Evolutionary conservation across 2,797 vertebrate genomes (phyloP).

Genomic region (Mormyrops attenuatus): DNA sequence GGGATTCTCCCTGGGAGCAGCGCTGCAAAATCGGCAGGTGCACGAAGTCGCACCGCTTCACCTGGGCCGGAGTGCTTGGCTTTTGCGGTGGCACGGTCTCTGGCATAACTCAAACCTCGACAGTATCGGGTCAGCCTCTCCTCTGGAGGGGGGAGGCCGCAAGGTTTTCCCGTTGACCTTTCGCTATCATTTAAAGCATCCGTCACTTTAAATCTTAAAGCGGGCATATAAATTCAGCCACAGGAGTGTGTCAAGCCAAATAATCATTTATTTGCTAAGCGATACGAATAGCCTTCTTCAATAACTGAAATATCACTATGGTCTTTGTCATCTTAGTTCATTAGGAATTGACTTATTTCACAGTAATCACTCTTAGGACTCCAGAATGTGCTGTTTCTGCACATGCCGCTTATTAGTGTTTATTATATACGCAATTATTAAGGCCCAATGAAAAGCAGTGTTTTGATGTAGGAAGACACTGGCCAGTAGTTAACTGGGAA

Average conservation of each 20-base stretch:
- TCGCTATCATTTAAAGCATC: conserved; percentile 11
- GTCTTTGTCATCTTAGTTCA: not conserved
- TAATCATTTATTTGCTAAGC: not conserved
- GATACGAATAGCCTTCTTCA: not conserved
- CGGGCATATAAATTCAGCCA: not conserved
- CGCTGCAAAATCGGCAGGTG: not conserved
- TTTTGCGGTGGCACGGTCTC: not conserved
- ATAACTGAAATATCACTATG: not conserved
- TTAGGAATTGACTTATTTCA: not conserved
- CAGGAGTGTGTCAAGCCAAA: not conserved
- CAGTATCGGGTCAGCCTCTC: not conserved
- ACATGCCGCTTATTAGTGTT: not conserved
- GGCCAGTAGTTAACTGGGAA: conserved; percentile 34
- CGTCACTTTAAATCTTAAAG: not conserved
- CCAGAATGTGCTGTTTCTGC: not conserved
- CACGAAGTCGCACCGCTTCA: not conserved
- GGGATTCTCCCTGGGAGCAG: not conserved
- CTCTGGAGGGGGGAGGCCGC: not conserved
- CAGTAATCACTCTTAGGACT: not conserved
- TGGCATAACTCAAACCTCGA: not conserved
- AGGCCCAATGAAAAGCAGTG: not conserved
- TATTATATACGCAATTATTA: conserved; percentile 9
- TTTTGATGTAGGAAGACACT: not conserved
- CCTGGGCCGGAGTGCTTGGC: conserved; percentile 36
- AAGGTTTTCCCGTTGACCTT: not conserved